phyloP scores from a whole-genome alignment of 2,113 vertebrate genomes.

The Pseudonaja textilis region DNA sequence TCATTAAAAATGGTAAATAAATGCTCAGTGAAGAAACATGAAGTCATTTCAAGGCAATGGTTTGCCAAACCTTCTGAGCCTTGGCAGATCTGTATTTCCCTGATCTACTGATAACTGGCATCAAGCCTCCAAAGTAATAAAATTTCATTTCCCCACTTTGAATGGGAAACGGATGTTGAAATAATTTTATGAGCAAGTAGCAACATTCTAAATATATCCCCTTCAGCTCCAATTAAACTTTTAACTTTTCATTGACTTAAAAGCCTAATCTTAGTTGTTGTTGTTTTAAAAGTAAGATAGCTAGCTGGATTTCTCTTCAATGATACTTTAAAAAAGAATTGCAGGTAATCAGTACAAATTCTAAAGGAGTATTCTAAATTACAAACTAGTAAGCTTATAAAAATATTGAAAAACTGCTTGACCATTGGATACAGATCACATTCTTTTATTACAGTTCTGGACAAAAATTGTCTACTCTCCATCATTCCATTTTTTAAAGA shows the following conservation, averaged over 20 bases:
- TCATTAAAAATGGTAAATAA: constrained; percentile 16
- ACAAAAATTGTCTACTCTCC: neutral
- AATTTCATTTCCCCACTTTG: neutral
- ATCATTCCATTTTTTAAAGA: neutral
- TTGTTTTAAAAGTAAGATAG: neutral
- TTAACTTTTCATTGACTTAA: neutral
- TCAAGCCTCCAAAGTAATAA: neutral
- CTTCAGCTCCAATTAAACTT: neutral
- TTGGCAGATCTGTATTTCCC: neutral
- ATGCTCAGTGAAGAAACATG: neutral
- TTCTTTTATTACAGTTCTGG: neutral
- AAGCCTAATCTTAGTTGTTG: neutral
- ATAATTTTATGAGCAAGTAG: neutral
- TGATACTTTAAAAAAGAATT: neutral
- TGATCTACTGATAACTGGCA: neutral
- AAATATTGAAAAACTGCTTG: neutral
- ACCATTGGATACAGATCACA: neutral
- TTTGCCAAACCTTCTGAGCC: neutral
- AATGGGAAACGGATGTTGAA: neutral
- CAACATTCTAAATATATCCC: neutral
- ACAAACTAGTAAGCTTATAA: neutral
- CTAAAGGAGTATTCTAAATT: neutral
- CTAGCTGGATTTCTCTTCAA: neutral
- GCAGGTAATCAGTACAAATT: neutral
- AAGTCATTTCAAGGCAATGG: constrained; percentile 2